Evolutionary conservation across 2,797 vertebrate species (phyloP), one percentile per base, ranked within the genome.

Genomic region (Gymnopithys bicolor): DNA sequence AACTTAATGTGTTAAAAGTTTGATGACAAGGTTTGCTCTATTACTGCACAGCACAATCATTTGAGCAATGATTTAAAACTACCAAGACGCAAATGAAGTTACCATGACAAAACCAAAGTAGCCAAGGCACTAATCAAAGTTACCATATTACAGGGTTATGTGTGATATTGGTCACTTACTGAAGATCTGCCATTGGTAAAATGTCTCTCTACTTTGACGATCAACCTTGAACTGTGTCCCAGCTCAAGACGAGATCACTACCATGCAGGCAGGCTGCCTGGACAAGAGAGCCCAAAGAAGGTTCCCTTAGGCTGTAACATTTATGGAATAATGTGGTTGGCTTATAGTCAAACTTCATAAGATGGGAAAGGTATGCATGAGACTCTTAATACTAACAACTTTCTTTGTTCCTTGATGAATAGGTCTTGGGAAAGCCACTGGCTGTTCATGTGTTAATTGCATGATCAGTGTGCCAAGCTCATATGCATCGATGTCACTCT

Each of bases 101-200:
- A 59, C 16, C 58, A 39, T 1, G 8, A 59, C 16, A 37, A 28
- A 59, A 39, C 9, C 35, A 28, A 59, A 39, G 58, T 39, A 37
- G 43, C 21, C 1, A 13, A 37, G 51, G 4, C 18, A 71, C 32
- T 51, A 87, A 45, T 52, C 60, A 37, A 35, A 56, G 63, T 28
- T 53, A 52, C 23, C 30, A 28, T 30, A 58, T 25, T n/a, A n/a
- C 25, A n/a, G 64, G 23, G 27, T 76, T 59, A 28, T 22, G 58
- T 1, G 1, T 1, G 4, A 4, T 59, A 59, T 14, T 2, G 3
- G 56, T 64, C 6, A 2, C n/a, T 58, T 28, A 59, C 43, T n/a
- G 25, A 90, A 56, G n/a, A 68, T 22, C 15, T 46, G 41, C 41
- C 1, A 1, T 6, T 33, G 33, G 22, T 69, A 30, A 52, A 63